These are phyloP conservation scores for Pelochelys cantorii DNA, from an alignment of 2,797 vertebrate species.

Conservation along the genomic window DNA sequence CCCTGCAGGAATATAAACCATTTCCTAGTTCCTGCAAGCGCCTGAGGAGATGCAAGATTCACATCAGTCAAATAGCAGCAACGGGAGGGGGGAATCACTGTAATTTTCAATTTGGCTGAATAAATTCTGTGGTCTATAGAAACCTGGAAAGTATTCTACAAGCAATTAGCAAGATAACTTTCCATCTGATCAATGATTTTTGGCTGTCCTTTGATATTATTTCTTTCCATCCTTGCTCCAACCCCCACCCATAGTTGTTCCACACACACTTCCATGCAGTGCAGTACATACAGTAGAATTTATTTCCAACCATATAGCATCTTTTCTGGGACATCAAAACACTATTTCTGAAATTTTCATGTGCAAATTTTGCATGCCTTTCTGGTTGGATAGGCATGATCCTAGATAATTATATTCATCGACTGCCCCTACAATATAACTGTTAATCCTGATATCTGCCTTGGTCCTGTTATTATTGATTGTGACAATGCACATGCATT, in stretches of 20 bases:
- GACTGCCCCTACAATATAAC: background rate
- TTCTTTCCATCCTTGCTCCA: constrained; percentile 33
- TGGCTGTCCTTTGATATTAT: constrained; percentile 45
- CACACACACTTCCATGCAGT: background rate
- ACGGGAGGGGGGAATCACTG: constrained; percentile 24
- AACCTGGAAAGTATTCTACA: constrained; percentile 58
- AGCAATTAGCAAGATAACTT: constrained; percentile 61
- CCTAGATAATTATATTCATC: background rate
- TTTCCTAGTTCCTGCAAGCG: constrained; percentile 18
- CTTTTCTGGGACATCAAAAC: background rate
- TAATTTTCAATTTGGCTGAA: constrained; percentile 53
- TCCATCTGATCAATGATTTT: constrained; percentile 28
- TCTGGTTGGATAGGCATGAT: background rate
- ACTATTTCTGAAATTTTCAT: background rate
- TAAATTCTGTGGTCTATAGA: constrained; percentile 51
- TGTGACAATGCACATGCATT: background rate
- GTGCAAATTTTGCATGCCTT: background rate
- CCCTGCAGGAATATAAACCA: constrained; percentile 47
- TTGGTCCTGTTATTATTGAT: background rate
- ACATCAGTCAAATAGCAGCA: constrained; percentile 56
- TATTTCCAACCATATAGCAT: constrained; percentile 21
- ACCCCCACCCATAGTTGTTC: constrained; percentile 43
- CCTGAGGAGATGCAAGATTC: constrained; percentile 28
- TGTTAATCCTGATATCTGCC: background rate
- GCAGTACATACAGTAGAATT: background rate